phyloP scores from a whole-genome alignment of 2,888 invertebrate species.

The Drosophila multiciliata region DNA sequence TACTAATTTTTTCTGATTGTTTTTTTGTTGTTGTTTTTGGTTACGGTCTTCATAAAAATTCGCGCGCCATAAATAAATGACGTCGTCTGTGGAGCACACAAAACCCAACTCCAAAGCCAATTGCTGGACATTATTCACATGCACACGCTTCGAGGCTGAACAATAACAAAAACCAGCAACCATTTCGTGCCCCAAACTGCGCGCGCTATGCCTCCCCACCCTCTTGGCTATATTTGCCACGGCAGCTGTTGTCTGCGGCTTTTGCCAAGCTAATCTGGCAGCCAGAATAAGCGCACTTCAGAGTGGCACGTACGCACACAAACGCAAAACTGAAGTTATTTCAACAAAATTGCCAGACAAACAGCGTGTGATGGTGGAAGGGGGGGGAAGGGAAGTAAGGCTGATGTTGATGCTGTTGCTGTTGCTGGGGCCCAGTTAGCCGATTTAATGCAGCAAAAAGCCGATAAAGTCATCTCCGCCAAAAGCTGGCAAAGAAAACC shows the following conservation, averaged over 20 bases:
- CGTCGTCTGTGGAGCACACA: slow-evolving; percentile 44
- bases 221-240: slow-evolving; percentile 23
- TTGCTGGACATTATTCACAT: slow-evolving; percentile 79
- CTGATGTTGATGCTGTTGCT: background rate
- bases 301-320: slow-evolving; percentile 80
- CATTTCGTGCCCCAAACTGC: slow-evolving; percentile 20
- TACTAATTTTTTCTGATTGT: slow-evolving; percentile 60
- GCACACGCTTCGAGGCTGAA: slow-evolving; percentile 64
- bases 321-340: slow-evolving; percentile 78
- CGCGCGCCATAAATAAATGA: slow-evolving; percentile 68
- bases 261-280: slow-evolving; percentile 76
- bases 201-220: background rate
- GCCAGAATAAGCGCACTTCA: slow-evolving; percentile 70
- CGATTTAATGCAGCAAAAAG: slow-evolving; percentile 79
- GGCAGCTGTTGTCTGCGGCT: slow-evolving; percentile 80
- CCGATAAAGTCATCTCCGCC: slow-evolving; percentile 76
- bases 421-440: slow-evolving; percentile 46
- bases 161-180: slow-evolving; percentile 37
- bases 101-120: slow-evolving; percentile 46
- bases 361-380: slow-evolving; percentile 31
- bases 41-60: slow-evolving; percentile 74
- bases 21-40: slow-evolving; percentile 9
- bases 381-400: background rate
- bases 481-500: slow-evolving; percentile 61
- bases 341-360: slow-evolving; percentile 81